phyloP scores from a whole-genome alignment of 2,113 vertebrate species.

The Nestor notabilis region DNA sequence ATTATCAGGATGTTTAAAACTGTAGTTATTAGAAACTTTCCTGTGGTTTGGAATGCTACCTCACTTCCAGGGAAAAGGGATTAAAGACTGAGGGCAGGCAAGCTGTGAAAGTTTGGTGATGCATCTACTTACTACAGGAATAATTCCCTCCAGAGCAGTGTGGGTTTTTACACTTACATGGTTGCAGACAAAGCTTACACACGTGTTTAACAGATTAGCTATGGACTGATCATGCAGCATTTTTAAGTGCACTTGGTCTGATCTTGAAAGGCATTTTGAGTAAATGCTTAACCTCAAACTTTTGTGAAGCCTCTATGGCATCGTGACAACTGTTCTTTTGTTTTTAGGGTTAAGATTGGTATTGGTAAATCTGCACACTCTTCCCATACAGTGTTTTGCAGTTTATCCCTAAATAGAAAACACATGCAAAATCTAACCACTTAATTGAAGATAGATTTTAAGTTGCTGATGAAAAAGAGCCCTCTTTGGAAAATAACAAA shows the following conservation, averaged over 20 bases:
- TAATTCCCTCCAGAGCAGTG: background rate
- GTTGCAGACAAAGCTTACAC: background rate
- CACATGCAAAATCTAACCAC: background rate
- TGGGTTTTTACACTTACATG: slow-evolving; percentile 15
- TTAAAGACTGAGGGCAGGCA: background rate
- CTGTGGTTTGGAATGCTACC: background rate
- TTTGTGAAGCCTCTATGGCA: background rate
- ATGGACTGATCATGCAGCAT: background rate
- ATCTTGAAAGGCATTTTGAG: slow-evolving; percentile 23
- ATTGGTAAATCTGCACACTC: background rate
- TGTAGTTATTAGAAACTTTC: background rate
- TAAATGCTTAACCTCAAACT: slow-evolving; percentile 19
- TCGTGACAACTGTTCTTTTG: background rate
- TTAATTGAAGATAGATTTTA: background rate
- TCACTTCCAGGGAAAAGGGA: background rate
- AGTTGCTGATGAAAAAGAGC: background rate
- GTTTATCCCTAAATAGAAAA: background rate
- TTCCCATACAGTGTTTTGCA: background rate
- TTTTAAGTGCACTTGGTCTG: background rate
- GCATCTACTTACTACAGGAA: background rate
- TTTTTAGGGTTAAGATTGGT: background rate
- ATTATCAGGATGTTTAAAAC: background rate
- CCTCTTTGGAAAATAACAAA: background rate
- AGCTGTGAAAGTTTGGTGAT: slow-evolving; percentile 5
- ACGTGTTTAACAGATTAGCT: background rate